phyloP scores from a whole-genome alignment of 2,797 vertebrate genomes.

The Malurus leucopterus region DNA sequence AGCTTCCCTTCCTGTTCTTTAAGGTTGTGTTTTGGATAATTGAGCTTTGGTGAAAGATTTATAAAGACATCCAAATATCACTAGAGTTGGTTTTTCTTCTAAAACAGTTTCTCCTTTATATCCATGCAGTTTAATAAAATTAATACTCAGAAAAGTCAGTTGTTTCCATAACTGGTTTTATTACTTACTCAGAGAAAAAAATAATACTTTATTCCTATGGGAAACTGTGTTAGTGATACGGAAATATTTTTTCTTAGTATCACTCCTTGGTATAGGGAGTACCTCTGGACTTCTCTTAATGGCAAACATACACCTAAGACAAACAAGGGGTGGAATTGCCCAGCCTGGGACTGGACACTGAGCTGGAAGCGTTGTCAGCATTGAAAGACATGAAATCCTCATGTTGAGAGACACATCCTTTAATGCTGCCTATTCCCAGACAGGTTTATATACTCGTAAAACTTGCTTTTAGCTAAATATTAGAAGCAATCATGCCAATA shows the following conservation, averaged over 20 bases:
- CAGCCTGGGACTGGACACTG: neutral
- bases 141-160: neutral
- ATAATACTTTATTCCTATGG: neutral
- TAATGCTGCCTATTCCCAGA: neutral
- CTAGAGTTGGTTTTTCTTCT: neutral
- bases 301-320: neutral
- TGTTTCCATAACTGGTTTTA: neutral
- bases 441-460: neutral
- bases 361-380: fast-evolving
- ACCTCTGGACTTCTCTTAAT: neutral
- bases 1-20: neutral
- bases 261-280: neutral
- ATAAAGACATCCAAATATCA: neutral
- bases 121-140: neutral
- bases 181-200: neutral
- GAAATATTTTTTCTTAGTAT: neutral
- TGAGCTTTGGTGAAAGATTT: neutral
- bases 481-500: neutral
- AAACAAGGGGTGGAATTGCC: neutral
- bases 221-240: neutral
- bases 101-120: neutral
- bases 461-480: neutral
- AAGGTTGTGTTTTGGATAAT: neutral
- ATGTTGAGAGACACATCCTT: neutral
- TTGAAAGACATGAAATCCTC: neutral